A percentile compares a stretch with the other conserved stretches of the same genome.
These are phyloP conservation scores for Myoxocephalus aenaeus DNA, from an alignment of 2,797 vertebrate genomes.

Conservation along the genomic window DNA sequence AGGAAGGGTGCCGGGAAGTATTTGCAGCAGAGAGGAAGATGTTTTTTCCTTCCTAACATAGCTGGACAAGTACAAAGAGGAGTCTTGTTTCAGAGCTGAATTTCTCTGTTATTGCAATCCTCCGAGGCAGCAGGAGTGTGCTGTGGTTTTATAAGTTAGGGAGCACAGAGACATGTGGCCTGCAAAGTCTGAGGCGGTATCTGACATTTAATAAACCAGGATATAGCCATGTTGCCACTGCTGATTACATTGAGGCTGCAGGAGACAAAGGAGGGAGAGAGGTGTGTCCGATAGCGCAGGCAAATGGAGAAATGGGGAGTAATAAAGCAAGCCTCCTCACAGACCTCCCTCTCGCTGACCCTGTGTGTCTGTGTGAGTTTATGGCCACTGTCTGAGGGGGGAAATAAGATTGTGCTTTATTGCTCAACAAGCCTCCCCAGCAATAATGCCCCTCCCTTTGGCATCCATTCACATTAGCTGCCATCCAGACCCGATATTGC, in stretches of 20 bases:
- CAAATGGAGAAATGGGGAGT: constrained; percentile 47
- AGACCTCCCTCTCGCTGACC: constrained; percentile 63
- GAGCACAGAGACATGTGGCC: constrained; percentile 25
- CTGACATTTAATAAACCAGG: constrained; percentile 74
- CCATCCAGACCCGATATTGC: constrained; percentile 60
- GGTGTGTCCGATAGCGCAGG: constrained; percentile 37
- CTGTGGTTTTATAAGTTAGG: constrained; percentile 21
- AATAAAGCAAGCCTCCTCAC: constrained; percentile 67
- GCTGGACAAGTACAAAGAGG: constrained; percentile 33
- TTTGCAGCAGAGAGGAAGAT: constrained; percentile 44
- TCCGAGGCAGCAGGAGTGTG: constrained; percentile 31
- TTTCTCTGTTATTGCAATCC: constrained; percentile 40
- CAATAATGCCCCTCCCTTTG: constrained; percentile 69
- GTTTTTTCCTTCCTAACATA: constrained; percentile 30
- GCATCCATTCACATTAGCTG: constrained; percentile 71
- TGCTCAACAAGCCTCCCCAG: constrained; percentile 76
- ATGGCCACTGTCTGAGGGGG: constrained; percentile 71
- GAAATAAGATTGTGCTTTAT: constrained; percentile 83
- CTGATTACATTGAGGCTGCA: constrained; percentile 63
- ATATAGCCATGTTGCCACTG: constrained; percentile 59
- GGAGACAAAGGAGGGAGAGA: constrained; percentile 43
- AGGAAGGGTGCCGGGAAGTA: constrained; percentile 43
- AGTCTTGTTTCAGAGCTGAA: constrained; percentile 37
- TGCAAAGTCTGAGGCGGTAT: constrained; percentile 38
- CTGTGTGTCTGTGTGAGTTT: constrained; percentile 71